These are phyloP conservation scores for Neotoma lepida DNA, from an alignment of 2,113 vertebrate genomes.

Conservation along the genomic window DNA sequence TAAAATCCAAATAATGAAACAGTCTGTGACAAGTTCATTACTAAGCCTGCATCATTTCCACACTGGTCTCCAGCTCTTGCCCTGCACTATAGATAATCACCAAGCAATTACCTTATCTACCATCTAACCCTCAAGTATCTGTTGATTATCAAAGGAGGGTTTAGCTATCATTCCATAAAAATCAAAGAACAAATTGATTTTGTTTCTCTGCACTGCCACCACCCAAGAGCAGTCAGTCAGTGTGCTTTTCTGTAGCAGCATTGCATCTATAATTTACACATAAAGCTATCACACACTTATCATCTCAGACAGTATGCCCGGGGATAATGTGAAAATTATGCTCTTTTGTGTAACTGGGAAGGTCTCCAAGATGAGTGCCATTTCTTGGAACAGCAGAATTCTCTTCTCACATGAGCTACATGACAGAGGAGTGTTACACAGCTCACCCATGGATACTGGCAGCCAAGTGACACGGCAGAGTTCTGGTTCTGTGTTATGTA, in stretches of 20 bases:
- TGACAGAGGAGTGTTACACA: conserved; percentile 73
- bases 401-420: conserved; percentile 77
- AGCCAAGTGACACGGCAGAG: conserved; percentile 65
- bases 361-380: conserved; percentile 79
- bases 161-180: conserved; percentile 54
- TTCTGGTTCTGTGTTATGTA: conserved; percentile 57
- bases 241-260: conserved; percentile 47
- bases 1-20: conserved; percentile 36
- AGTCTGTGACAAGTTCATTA: neutral
- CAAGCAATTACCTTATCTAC: neutral
- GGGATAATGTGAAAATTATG: conserved; percentile 76
- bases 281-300: conserved; percentile 66
- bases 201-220: neutral
- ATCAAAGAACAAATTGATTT: conserved; percentile 63
- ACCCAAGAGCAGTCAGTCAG: neutral
- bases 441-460: conserved; percentile 74
- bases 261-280: conserved; percentile 70
- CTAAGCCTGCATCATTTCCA: neutral
- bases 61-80: neutral
- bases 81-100: conserved; percentile 24
- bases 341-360: conserved; percentile 80
- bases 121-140: conserved; percentile 4
- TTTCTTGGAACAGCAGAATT: conserved; percentile 77
- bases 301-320: conserved; percentile 70
- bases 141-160: conserved; percentile 34